phyloP scores from a whole-genome alignment of 2,113 vertebrate species.

The Noturus placidus region DNA sequence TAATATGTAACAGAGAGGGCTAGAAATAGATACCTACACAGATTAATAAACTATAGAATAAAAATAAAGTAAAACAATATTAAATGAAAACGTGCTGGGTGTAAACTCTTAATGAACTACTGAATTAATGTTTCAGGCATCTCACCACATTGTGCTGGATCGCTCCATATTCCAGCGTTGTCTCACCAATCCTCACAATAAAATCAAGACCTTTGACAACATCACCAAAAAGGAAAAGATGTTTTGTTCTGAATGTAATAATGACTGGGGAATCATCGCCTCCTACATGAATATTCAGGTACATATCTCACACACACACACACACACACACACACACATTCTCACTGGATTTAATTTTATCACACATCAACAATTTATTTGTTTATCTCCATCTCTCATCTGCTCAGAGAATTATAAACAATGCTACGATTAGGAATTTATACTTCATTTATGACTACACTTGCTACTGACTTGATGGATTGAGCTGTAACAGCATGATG shows the following conservation, averaged over 20 bases:
- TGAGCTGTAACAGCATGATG: neutral
- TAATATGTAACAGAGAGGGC: neutral
- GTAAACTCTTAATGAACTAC: neutral
- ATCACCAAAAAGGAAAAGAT: slow-evolving; percentile 66
- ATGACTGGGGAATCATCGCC: slow-evolving; percentile 75
- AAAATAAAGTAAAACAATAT: neutral
- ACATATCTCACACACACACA: slow-evolving; percentile 5
- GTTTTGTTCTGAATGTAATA: slow-evolving; percentile 65
- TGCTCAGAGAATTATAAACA: neutral
- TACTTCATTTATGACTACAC: neutral
- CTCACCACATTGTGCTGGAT: slow-evolving; percentile 58
- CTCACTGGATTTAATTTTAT: neutral
- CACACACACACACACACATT: slow-evolving; percentile 13
- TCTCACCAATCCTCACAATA: slow-evolving; percentile 32
- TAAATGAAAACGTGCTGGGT: neutral
- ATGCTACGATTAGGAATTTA: neutral
- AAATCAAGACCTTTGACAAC: slow-evolving; percentile 20
- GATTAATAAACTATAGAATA: neutral
- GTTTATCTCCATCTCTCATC: neutral
- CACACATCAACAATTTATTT: neutral
- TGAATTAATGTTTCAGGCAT: slow-evolving; percentile 35
- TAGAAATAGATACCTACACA: neutral
- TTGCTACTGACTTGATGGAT: neutral
- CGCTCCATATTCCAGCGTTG: slow-evolving; percentile 48
- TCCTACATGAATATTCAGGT: slow-evolving; percentile 66